Evolutionary conservation across 2,888 invertebrate species (phyloP).

Genomic region (Leptothorax acervorum): DNA sequence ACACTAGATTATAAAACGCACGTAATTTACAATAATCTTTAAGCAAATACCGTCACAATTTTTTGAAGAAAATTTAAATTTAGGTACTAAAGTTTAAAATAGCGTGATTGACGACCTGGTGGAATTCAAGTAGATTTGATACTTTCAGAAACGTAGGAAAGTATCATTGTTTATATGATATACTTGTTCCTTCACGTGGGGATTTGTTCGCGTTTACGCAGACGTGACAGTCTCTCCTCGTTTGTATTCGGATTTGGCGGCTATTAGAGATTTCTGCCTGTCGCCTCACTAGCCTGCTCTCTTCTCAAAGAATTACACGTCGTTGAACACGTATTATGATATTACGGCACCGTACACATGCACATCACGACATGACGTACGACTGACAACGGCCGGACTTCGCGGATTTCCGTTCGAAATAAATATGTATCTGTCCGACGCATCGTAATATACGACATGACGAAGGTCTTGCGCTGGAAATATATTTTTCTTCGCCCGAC

Average conservation of each 20-base stretch:
- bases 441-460: conserved; percentile 59
- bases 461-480: conserved; percentile 43
- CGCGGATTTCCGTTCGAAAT: conserved; percentile 77
- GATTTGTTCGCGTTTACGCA: conserved; percentile 13
- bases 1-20: not conserved
- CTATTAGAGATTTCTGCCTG: conserved; percentile 38
- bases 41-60: no score
- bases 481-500: conserved; percentile 27
- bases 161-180: conserved; percentile 9
- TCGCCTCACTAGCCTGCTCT: not conserved
- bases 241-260: conserved; percentile 5
- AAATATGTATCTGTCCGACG: conserved; percentile 71
- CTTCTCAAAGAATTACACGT: conserved; percentile 40
- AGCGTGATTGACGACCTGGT: not conserved
- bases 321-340: conserved; percentile 27
- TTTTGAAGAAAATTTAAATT: no score
- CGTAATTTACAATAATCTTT: not conserved
- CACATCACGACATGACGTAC: conserved; percentile 67
- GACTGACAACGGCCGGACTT: conserved; percentile 69
- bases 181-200: not conserved
- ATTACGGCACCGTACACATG: conserved; percentile 5
- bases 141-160: not conserved
- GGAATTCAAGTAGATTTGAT: not conserved
- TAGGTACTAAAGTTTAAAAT: not conserved
- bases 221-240: conserved; percentile 16